Conservation (phyloP, 2,797 vertebrate species). For the Pseudotriccus pelzelni region DNA sequence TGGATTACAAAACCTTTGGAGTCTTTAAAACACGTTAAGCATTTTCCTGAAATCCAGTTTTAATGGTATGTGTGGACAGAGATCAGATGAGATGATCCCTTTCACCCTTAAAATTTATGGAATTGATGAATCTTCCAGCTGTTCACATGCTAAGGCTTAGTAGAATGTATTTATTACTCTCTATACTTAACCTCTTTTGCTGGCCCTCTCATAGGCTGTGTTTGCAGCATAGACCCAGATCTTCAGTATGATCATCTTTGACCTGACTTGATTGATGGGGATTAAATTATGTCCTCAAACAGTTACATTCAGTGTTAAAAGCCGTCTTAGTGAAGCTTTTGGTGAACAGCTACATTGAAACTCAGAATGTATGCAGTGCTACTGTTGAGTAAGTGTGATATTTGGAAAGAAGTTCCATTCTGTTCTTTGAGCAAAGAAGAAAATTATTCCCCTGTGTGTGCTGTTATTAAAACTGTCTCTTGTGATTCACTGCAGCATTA, state of each 20-base stretch:
- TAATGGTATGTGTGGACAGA: background rate
- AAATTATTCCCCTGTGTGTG: conserved; percentile 22
- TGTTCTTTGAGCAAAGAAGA: conserved; percentile 39
- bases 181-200: background rate
- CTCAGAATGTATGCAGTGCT: background rate
- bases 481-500: conserved; percentile 60
- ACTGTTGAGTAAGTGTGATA: background rate
- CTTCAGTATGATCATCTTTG: background rate
- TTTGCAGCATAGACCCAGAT: background rate
- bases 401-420: conserved; percentile 4
- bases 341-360: background rate
- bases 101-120: background rate
- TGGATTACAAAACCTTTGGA: background rate
- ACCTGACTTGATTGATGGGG: background rate
- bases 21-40: background rate
- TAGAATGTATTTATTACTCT: background rate
- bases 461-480: conserved; percentile 61
- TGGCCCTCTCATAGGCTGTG: background rate
- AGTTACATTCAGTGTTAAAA: background rate
- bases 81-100: background rate
- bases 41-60: background rate
- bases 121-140: background rate
- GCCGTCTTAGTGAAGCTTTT: background rate
- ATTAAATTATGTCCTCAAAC: background rate
- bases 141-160: background rate